A percentile compares a stretch with the other conserved stretches of the same genome.
Conservation (phyloP, 2,113 vertebrate genomes). For the Mormyrus iriodes region DNA sequence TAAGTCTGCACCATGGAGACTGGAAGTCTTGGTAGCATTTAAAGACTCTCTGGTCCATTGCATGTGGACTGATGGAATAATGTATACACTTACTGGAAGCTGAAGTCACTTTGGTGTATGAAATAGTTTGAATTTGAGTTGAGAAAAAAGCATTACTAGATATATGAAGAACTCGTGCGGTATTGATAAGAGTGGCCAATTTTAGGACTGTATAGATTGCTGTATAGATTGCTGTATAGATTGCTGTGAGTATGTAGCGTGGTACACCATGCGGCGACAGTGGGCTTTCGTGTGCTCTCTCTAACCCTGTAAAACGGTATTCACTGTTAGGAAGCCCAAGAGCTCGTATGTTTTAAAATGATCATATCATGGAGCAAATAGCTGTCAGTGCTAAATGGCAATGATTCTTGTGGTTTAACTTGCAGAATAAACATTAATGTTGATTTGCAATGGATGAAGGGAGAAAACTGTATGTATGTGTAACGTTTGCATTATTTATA, state of each 20-base stretch:
- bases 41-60: background rate
- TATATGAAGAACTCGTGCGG: background rate
- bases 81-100: slow-evolving; percentile 17
- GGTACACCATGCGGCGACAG: background rate
- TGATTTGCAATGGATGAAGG: too few species aligned
- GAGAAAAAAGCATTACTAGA: background rate
- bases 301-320: background rate
- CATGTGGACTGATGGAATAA: background rate
- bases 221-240: background rate
- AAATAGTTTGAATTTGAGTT: background rate
- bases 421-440: too few species aligned
- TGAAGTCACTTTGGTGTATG: slow-evolving; percentile 2
- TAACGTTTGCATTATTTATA: too few species aligned
- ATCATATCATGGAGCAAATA: background rate
- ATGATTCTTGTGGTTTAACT: too few species aligned
- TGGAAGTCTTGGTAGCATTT: background rate
- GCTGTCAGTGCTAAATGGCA: too few species aligned
- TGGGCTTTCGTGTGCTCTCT: background rate
- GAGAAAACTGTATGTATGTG: too few species aligned
- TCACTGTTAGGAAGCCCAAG: background rate
- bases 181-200: background rate
- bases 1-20: background rate
- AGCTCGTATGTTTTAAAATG: background rate
- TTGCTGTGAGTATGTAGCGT: background rate
- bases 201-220: background rate